Percentiles rank a stretch among this genome's conserved stretches.
Evolutionary conservation across 2,888 invertebrate genomes (phyloP).

Genomic region (Stomorhina lunata): DNA sequence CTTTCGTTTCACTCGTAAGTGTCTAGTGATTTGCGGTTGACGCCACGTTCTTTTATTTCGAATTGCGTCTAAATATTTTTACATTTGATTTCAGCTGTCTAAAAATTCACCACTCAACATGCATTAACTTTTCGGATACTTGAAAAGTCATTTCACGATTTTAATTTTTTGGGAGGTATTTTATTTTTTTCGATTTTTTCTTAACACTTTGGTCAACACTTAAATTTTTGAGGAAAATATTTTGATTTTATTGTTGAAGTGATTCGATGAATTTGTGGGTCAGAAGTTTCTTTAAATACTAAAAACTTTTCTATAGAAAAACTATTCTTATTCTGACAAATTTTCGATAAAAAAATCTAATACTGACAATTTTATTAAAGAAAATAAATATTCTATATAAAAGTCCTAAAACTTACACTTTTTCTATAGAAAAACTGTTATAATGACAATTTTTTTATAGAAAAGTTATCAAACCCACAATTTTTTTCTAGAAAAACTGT

Average conservation of each 20-base stretch:
- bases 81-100: constrained; percentile 56
- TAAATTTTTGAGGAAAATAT: not conserved
- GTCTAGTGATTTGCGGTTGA: constrained; percentile 58
- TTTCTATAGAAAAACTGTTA: too few species aligned
- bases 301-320: too few species aligned
- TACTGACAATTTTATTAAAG: too few species aligned
- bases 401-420: too few species aligned
- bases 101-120: constrained; percentile 52
- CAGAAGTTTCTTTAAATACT: too few species aligned
- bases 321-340: too few species aligned
- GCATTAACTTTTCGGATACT: constrained; percentile 53
- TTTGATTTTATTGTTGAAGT: not conserved
- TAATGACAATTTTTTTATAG: too few species aligned
- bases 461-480: too few species aligned
- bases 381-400: too few species aligned
- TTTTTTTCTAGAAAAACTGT: too few species aligned
- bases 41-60: constrained; percentile 51
- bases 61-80: constrained; percentile 56
- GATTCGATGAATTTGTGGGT: too few species aligned
- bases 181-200: not conserved
- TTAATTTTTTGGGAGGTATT: not conserved
- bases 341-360: too few species aligned
- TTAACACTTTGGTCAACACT: not conserved
- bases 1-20: constrained; percentile 10
- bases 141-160: constrained; percentile 31